These are phyloP conservation scores for Ptilodon capucinus DNA, from an alignment of 2,888 invertebrate species.

Conservation along the genomic window DNA sequence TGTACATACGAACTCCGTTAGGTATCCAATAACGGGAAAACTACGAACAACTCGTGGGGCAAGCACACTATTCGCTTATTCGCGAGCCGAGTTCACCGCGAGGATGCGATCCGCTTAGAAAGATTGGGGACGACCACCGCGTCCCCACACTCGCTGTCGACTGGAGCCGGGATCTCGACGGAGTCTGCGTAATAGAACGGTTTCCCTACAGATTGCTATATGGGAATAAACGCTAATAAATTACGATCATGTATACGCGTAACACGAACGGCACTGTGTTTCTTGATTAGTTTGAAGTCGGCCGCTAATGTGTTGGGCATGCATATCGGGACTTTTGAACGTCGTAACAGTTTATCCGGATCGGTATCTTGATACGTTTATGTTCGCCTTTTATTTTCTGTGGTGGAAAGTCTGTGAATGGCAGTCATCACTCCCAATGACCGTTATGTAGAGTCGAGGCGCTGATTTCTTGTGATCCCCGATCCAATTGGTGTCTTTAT, in stretches of 20 bases:
- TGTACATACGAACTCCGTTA: slow-evolving; percentile 39
- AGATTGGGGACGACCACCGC: slow-evolving; percentile 59
- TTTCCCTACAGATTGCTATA: slow-evolving; percentile 80
- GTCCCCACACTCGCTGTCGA: slow-evolving; percentile 67
- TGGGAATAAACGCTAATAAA: slow-evolving; percentile 81
- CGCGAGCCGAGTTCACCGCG: slow-evolving; percentile 47
- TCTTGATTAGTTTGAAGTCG: slow-evolving; percentile 80
- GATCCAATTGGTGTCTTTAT: slow-evolving; percentile 5
- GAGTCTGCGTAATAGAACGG: slow-evolving; percentile 81
- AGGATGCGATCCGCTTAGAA: slow-evolving; percentile 32
- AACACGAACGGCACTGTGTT: slow-evolving; percentile 66
- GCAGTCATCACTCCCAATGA: slow-evolving; percentile 24
- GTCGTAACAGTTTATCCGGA: slow-evolving; percentile 17
- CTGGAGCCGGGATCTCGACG: slow-evolving; percentile 76
- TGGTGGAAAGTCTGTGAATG: slow-evolving; percentile 8
- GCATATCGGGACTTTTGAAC: slow-evolving; percentile 31
- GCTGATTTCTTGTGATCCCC: slow-evolving; percentile 37
- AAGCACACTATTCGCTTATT: slow-evolving; percentile 49
- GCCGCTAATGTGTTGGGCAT: slow-evolving; percentile 69
- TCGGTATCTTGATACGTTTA: slow-evolving; percentile 16
- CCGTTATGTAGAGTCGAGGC: slow-evolving; percentile 32
- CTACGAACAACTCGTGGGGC: slow-evolving; percentile 44
- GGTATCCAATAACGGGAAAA: background rate
- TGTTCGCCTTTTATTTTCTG: slow-evolving; percentile 20
- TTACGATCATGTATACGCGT: slow-evolving; percentile 78